Evolutionary conservation across 2,888 invertebrate species (phyloP), one percentile per base, ranked within the genome.

Genomic region (Leucophora obtusa): DNA sequence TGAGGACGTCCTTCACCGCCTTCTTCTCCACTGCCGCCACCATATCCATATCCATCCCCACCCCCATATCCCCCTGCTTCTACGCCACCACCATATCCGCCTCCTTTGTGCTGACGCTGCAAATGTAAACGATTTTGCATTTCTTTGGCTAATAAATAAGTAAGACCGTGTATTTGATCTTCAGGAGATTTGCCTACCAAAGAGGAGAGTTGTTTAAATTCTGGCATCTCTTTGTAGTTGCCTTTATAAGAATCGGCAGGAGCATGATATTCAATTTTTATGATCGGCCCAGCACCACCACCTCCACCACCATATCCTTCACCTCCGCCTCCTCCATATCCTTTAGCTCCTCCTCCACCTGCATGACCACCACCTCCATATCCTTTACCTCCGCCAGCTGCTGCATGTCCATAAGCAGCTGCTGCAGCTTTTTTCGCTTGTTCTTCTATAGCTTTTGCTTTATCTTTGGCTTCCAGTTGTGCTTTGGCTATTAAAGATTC

Each of bases 161-260:
- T 91, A 1, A 92, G 86, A 1, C 92, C 92, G 83, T 92, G 89
- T 18, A 92, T 88, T 86, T 92, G 92, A 71, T 91, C 89, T 8
- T 89, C 88, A 0, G 92, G 92, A 1, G 91, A 89, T 85, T 92
- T 91, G 17, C 92, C 92, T 35, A 92, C 86, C 8, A 92, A 85
- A 0, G 91, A 88, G 53, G 90, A 91, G 0, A 92, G 85, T n/a
- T 91, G 91, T 9, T 86, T 86, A 63, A 89, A 89, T 58, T 89
- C 89, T 0, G 83, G 87, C 53, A 86, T 50, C 9, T 88, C 84
- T 33, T 87, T 88, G 75, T 87, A 88, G 68, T 88, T 84, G 35
- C 86, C 85, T 21, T 90, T 85, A 43, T 83, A 54, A 15, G 79
- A 69, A 53, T 85, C 85, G 9, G 83, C 73, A 0, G 85, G 80